A percentile compares a stretch with the other conserved stretches of the same genome.
phyloP scores from a whole-genome alignment of 2,113 vertebrate genomes.

The Chaenocephalus aceratus region DNA sequence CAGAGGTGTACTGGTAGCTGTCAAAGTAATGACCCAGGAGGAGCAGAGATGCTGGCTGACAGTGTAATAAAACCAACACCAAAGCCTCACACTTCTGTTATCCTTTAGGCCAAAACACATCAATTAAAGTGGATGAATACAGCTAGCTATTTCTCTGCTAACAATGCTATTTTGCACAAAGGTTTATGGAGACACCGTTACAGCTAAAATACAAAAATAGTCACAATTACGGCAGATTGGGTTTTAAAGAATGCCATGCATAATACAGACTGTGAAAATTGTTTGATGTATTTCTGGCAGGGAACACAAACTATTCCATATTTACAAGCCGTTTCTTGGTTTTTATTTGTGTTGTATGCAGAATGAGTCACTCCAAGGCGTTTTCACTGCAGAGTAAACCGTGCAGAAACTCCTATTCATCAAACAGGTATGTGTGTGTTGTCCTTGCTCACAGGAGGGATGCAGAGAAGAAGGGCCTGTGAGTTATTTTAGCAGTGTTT shows the following conservation, averaged over 20 bases:
- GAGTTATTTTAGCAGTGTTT: conserved; percentile 71
- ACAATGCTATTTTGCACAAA: conserved; percentile 23
- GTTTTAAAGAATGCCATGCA: background rate
- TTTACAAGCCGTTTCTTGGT: background rate
- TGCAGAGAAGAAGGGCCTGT: conserved; percentile 8
- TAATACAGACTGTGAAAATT: conserved; percentile 7
- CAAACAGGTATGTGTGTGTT: conserved; percentile 79
- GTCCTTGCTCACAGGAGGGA: conserved; percentile 69
- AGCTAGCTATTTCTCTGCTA: background rate
- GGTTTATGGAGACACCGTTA: conserved; percentile 10
- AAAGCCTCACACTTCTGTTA: conserved; percentile 8
- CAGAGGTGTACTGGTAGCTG: conserved; percentile 36
- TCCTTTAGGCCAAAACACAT: conserved; percentile 14
- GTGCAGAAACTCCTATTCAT: conserved; percentile 78
- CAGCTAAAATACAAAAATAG: background rate
- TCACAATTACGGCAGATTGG: background rate
- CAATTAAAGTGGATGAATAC: background rate
- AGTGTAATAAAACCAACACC: background rate
- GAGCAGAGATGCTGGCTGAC: background rate
- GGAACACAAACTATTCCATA: conserved; percentile 9
- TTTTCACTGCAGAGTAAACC: conserved; percentile 71
- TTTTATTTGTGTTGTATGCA: conserved; percentile 44
- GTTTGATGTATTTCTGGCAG: conserved; percentile 12
- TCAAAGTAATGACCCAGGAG: conserved; percentile 44
- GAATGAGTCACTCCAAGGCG: conserved; percentile 72